Evolutionary conservation across 2,888 invertebrate genomes (phyloP), one percentile per base, ranked within the genome.

Genomic region (Aquatica leii): DNA sequence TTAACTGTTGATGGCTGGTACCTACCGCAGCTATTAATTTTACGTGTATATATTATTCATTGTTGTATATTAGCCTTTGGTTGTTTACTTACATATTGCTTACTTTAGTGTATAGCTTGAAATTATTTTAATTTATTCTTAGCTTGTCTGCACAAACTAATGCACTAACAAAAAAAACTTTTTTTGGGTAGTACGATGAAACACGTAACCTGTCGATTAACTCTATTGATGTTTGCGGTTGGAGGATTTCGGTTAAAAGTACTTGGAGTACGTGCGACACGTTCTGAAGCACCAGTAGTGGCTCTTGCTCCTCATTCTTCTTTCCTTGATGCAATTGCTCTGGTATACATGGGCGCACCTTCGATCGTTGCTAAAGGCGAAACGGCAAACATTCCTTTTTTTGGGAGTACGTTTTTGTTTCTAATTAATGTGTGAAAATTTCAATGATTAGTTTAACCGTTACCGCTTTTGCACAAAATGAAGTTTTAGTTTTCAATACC

Each of bases 261-360:
- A 73, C 88, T 89, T 78, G 97, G 97, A 54, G 84, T 85, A 71
- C 55, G 85, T 84, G 81, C 79, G 84, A 78, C 77, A 78, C 81
- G 81, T 77, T 12, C 69, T 17, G 91, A 92, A 69, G 96, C 96
- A 2, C 94, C 95, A 1, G 89, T 97, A 69, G 83, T 96, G 68
- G 91, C 91, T 59, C 87, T 94, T 66, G 96, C 95, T 2, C 97
- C 97, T 1, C 97, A 97, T 81, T 95, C 96, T 37, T 90, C 92
- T 62, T 95, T 92, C 87, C 91, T 94, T 83, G 97, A 97, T 82
- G 91, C 93, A 64, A 86, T 96, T 68, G 88, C 92, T 73, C 91
- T 94, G 75, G 89, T 94, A 62, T 87, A 88, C 77, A 86, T 93
- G 70, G 91, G 90, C n/a, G 92, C 93, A 52, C 93, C 94, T 20